Evolutionary conservation across 2,888 invertebrate species (phyloP), one percentile per base, ranked within the genome.

Genomic region (Sinohyriopsis cumingii): DNA sequence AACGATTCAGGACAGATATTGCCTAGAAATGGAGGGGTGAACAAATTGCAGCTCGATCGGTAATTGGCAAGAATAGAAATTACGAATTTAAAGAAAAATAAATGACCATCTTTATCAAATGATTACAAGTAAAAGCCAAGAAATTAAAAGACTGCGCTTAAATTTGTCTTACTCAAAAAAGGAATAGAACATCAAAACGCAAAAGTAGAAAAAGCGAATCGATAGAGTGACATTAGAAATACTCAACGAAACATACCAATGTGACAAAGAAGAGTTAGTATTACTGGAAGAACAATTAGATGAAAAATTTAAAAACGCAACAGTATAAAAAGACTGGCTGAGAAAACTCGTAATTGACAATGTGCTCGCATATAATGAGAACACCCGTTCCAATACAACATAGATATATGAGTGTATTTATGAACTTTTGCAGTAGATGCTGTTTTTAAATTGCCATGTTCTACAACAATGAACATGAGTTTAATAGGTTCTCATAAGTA

Each of bases 311-410:
- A 63, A 69, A 54, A 60, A 68, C 28, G 56, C 66, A 55, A 63
- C 65, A 57, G 68, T 56, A n/a, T 71, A 74, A 65, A 71, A 68
- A 63, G 74, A 65, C 55, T 74, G 71, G 71, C 59, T 71, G 12
- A 53, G 63, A 55, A 66, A 64, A 33, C 63, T 71, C 71, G 66
- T 68, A 12, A 59, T 65, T 59, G 66, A 74, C 22, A 60, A 63
- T 57, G 66, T 74, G 19, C 63, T 65, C 62, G 71, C 68, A 20
- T 71, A 66, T 63, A 63, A 69, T 63, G 61, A 55, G 55, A 63
- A 66, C 33, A 68, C 64, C 24, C 56, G 65, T 24, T 59, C 63
- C 61, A 68, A 71, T 55, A 71, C 71, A 59, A 15, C 70, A 54
- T 45, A 69, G 45, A 28, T 60, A 33, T 66, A 68, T 28, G 54